Percentiles rank a stretch among this genome's conserved stretches.
Evolutionary conservation across 2,113 vertebrate genomes (phyloP).

Genomic region (Theristicus caerulescens): DNA sequence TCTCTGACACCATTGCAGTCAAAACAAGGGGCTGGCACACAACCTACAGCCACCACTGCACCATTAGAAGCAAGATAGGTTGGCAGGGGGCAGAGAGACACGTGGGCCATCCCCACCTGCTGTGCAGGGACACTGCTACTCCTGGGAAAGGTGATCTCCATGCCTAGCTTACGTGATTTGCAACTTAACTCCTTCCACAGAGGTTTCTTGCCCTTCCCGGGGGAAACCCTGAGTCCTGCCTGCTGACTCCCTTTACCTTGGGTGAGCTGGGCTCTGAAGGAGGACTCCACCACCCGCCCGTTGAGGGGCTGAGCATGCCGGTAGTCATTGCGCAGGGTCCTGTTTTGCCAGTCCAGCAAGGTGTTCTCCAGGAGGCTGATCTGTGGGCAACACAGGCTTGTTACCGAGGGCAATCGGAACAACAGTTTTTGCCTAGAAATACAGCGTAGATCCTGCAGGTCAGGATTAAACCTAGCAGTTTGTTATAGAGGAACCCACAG

Average conservation of each 20-base stretch:
- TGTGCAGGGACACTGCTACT: not conserved
- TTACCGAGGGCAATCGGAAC: rapidly evolving
- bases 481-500: not conserved
- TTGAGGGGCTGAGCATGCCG: constrained; percentile 83
- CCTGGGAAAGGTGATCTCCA: not conserved
- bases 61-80: not conserved
- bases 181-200: rapidly evolving
- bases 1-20: not conserved
- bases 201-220: not conserved
- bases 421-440: not conserved
- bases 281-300: constrained; percentile 81
- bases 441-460: not conserved
- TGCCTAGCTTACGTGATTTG: rapidly evolving
- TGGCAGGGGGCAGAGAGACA: not conserved
- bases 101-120: rapidly evolving
- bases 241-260: constrained; percentile 47
- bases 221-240: not conserved
- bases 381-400: constrained; percentile 30
- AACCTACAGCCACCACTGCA: not conserved
- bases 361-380: constrained; percentile 83
- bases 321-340: constrained; percentile 83
- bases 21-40: not conserved
- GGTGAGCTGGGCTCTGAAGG: constrained; percentile 68
- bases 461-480: rapidly evolving
- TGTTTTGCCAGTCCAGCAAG: constrained; percentile 82